Base-by-base conservation (phyloP, 2,113 vertebrate species). In the Ginglymostoma cirratum region DNA sequence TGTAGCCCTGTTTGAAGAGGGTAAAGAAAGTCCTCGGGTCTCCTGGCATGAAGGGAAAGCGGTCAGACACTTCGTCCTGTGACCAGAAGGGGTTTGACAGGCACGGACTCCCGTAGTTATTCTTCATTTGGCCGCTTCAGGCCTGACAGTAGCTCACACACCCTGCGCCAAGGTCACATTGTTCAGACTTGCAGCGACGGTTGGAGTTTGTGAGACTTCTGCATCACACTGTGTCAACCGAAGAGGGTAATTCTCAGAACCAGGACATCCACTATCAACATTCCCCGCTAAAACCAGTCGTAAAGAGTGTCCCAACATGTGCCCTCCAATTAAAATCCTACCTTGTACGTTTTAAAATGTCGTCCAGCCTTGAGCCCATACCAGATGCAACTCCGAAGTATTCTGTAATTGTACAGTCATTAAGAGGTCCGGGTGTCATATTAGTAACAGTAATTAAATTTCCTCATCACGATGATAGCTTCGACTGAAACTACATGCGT, bases 81-180 rank as follows among this genome's bases (percentile, higher is more conserved):
- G 45, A 30, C 61, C 65, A 45, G 67, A 6, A 27, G 30, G 27
- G 3, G 5, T 15, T 48, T 6, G 17, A 2, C 30, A 2, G 12
- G 5, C 1, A 94, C 6, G 7, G 55, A 61, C 8, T 61, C 55
- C 55, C 38, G 27, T n/a, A 21, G 67, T 70, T 72, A 30, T 48
- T 67, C 12, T 48, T 14, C 17, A 67, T 65, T 48, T 94, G 42
- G 24, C 65, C 48, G 42, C 83, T 38, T 52, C 52, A 95, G 65
- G 48, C 2, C n/a, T 14, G 55, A 55, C 96, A 96, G 96, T 96
- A 52, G 48, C 96, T 96, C 69, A 0, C 19, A 76, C 72, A 34
- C 30, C 15, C 34, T 21, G 19, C n/a, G 42, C 7, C 5, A 21
- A 34, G 34, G 34, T 42, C 10, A 86, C 67, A 95, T 70, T 24